These are phyloP conservation scores for Drosophila ochracea DNA, from an alignment of 2,888 invertebrate genomes.

Conservation along the genomic window DNA sequence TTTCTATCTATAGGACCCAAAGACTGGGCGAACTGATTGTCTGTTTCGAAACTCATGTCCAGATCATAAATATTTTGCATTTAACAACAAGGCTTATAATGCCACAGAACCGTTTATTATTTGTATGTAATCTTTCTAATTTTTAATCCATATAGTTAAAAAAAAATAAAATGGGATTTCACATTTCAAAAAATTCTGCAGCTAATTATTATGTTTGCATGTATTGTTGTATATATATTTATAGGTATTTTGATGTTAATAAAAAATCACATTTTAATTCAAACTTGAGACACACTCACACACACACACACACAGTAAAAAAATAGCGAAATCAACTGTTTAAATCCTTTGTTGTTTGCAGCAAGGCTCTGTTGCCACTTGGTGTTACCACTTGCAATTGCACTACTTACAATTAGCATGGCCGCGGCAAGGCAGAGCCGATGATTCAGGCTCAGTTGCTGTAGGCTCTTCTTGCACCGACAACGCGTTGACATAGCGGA, in stretches of 20 bases:
- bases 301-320: constrained; percentile 8
- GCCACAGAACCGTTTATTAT: background rate
- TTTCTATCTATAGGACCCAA: background rate
- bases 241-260: background rate
- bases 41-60: background rate
- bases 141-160: background rate
- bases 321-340: constrained; percentile 5
- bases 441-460: constrained; percentile 51
- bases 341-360: constrained; percentile 21
- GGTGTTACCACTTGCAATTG: constrained; percentile 13
- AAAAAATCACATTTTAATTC: background rate
- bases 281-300: constrained; percentile 11
- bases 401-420: constrained; percentile 83
- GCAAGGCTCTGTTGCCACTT: background rate
- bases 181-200: background rate
- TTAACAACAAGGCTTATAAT: background rate
- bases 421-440: constrained; percentile 55
- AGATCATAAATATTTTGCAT: background rate
- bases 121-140: background rate
- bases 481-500: constrained; percentile 65
- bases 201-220: too few species aligned
- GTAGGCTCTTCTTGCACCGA: constrained; percentile 32
- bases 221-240: background rate
- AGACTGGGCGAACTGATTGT: background rate
- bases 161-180: background rate